Conservation (phyloP, 2,888 invertebrate genomes). For the Mamestra brassicae region DNA sequence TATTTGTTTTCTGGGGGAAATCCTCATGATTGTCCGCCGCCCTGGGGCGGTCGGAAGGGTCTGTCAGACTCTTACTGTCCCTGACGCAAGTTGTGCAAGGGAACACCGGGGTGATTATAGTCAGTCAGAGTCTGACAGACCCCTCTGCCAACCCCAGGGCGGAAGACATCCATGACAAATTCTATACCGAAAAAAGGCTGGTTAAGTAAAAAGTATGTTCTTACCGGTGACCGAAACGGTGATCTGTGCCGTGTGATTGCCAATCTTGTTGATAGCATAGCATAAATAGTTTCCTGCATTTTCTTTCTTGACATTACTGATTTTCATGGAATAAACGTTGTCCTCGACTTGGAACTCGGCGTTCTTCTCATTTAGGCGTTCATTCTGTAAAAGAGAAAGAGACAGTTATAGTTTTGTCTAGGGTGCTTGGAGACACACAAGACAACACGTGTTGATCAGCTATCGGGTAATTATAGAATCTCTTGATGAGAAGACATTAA, state of each 20-base stretch:
- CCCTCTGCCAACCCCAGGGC: too few relatives aligned
- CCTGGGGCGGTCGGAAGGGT: too few relatives aligned
- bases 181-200: too few relatives aligned
- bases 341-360: constrained; percentile 75
- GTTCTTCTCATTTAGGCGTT: constrained; percentile 78
- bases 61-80: too few relatives aligned
- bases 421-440: not conserved
- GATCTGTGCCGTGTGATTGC: constrained; percentile 70
- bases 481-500: not conserved
- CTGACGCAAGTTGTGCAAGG: too few relatives aligned
- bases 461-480: not conserved
- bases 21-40: too few relatives aligned
- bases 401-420: constrained; percentile 14
- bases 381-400: constrained; percentile 75
- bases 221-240: constrained; percentile 76
- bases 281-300: constrained; percentile 83
- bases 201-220: constrained; percentile 39
- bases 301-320: constrained; percentile 75
- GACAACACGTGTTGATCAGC: not conserved
- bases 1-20: too few relatives aligned
- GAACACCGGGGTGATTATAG: too few relatives aligned
- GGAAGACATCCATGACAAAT: too few relatives aligned
- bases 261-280: constrained; percentile 79
- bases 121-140: too few relatives aligned
- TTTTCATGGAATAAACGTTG: constrained; percentile 66